phyloP scores from a whole-genome alignment of 2,888 invertebrate genomes.

The Dolichomitus sp. region DNA sequence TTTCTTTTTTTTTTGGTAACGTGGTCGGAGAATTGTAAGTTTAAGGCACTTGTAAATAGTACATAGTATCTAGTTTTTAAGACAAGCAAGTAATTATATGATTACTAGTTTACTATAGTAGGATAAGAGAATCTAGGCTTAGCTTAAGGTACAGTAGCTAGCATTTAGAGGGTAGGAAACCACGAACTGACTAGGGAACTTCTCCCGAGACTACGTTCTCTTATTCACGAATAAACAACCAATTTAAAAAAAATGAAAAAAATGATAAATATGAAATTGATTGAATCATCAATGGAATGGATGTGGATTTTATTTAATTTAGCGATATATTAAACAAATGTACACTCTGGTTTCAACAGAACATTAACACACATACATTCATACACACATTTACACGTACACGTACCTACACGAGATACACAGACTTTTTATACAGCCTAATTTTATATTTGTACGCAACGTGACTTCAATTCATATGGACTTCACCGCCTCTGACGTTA shows the following conservation, averaged over 20 bases:
- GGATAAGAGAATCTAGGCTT: constrained; percentile 67
- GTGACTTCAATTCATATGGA: constrained; percentile 75
- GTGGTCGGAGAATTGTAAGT: constrained; percentile 76
- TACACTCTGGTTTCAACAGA: constrained; percentile 72
- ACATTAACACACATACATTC: constrained; percentile 54
- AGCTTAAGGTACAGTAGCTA: constrained; percentile 79
- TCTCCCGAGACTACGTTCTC: constrained; percentile 84
- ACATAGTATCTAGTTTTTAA: constrained; percentile 84
- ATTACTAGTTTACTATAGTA: constrained; percentile 81
- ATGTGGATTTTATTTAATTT: constrained; percentile 82
- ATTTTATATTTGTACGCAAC: constrained; percentile 83
- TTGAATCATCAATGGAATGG: constrained; percentile 80
- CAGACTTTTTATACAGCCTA: constrained; percentile 84
- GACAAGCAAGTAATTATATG: constrained; percentile 83
- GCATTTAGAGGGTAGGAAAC: constrained; percentile 82
- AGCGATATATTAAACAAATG: constrained; percentile 75
- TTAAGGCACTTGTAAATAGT: constrained; percentile 85
- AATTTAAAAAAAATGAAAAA: constrained; percentile 73
- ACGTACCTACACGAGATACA: constrained; percentile 64
- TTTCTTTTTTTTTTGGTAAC: constrained; percentile 76
- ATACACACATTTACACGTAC: constrained; percentile 49
- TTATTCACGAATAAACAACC: constrained; percentile 81
- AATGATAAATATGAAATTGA: constrained; percentile 68
- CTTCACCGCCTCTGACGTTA: constrained; percentile 73
- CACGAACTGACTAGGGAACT: constrained; percentile 78